Conservation (phyloP, 2,797 vertebrate genomes). For the Acestrorhynchus altus region DNA sequence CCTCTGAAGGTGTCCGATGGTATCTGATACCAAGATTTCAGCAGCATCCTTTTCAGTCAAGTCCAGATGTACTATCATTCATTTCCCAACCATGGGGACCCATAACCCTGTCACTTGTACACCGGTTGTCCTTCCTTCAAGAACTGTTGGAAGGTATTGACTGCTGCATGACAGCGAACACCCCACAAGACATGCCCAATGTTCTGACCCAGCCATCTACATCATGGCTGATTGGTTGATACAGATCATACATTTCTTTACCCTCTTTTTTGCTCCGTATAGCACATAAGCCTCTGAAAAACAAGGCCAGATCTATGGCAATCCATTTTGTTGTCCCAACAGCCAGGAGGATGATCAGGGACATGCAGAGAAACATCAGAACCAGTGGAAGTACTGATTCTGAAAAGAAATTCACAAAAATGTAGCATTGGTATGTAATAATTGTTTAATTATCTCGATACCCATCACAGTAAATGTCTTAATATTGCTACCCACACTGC, state of each 20-base stretch:
- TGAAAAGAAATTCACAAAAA: slow-evolving; percentile 51
- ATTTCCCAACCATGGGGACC: too few species aligned
- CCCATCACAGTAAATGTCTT: not conserved
- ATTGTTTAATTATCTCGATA: not conserved
- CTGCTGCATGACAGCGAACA: too few species aligned
- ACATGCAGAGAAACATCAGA: slow-evolving; percentile 47
- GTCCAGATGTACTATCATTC: too few species aligned
- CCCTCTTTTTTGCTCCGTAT: slow-evolving; percentile 63
- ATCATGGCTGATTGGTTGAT: not conserved
- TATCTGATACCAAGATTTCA: too few species aligned
- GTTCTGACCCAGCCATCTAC: too few species aligned
- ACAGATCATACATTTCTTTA: slow-evolving; percentile 54
- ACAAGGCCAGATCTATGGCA: slow-evolving; percentile 71
- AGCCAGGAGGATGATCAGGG: slow-evolving; percentile 58
- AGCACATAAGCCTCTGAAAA: slow-evolving; percentile 66
- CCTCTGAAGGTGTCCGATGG: too few species aligned
- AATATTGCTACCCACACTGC: not conserved
- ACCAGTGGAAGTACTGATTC: slow-evolving; percentile 56
- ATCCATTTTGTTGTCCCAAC: slow-evolving; percentile 67
- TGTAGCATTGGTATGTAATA: not conserved
- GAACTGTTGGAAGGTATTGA: too few species aligned
- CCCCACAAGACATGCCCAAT: too few species aligned
- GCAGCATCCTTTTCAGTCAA: too few species aligned
- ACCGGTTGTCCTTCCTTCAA: too few species aligned
- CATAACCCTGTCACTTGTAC: too few species aligned